Conservation (phyloP, 1,140 invertebrate genomes). For the Stenopsyche tienmushanensis region DNA sequence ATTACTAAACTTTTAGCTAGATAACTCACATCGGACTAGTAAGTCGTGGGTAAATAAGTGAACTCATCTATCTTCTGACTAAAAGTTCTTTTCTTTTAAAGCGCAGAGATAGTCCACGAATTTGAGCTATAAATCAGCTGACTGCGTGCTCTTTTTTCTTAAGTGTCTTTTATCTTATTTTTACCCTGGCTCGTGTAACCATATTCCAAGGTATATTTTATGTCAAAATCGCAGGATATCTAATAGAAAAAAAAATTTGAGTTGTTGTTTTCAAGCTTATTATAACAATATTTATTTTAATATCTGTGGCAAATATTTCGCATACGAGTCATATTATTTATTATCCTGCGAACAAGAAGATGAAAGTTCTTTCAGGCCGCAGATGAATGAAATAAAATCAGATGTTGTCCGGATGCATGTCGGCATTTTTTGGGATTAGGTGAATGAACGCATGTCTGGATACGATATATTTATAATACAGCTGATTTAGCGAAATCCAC, state of each 20-base stretch:
- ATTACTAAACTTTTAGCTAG: too few relatives aligned
- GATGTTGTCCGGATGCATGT: slow-evolving; percentile 8
- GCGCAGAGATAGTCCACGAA: slow-evolving; percentile 11
- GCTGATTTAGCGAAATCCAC: neutral
- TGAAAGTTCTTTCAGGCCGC: slow-evolving; percentile 12
- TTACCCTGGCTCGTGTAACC: slow-evolving; percentile 1
- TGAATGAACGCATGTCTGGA: slow-evolving; percentile 20
- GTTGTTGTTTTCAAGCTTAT: too few relatives aligned
- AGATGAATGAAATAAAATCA: slow-evolving; percentile 23
- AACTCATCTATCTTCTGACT: neutral
- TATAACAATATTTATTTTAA: too few relatives aligned
- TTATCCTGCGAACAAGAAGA: too few relatives aligned
- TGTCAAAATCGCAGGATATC: neutral
- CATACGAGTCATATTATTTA: too few relatives aligned
- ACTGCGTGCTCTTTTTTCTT: slow-evolving; percentile 16
- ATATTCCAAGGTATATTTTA: neutral
- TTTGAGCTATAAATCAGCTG: slow-evolving; percentile 23
- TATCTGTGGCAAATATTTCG: too few relatives aligned
- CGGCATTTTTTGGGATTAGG: slow-evolving; percentile 14
- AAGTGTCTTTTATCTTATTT: neutral
- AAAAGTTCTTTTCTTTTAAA: slow-evolving; percentile 3
- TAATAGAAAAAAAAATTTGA: neutral
- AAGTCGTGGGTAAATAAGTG: slow-evolving; percentile 8
- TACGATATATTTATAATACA: neutral
- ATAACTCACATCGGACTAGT: slow-evolving; percentile 5